Percentiles rank a stretch among this genome's conserved stretches.
Conservation (phyloP, 2,888 invertebrate genomes). For the Dioctria linearis region DNA sequence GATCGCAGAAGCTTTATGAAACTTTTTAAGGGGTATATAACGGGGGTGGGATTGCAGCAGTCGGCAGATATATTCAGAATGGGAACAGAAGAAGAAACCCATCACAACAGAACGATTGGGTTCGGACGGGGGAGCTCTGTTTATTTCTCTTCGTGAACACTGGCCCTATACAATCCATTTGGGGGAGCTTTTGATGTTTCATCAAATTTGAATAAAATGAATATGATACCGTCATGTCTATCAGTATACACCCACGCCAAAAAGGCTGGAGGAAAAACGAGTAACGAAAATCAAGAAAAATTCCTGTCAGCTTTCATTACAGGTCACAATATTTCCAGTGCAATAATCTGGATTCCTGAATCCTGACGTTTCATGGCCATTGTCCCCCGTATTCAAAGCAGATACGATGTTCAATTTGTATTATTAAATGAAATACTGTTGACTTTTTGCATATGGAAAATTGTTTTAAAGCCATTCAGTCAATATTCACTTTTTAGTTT, state of each 20-base stretch:
- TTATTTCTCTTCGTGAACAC: not conserved
- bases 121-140: not conserved
- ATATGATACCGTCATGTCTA: conserved; percentile 41
- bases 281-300: conserved; percentile 34
- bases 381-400: conserved; percentile 16
- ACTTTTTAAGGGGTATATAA: not conserved
- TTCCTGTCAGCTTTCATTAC: conserved; percentile 46
- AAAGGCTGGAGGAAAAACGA: too few relatives aligned
- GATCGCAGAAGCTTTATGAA: conserved; percentile 3
- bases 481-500: conserved; percentile 37
- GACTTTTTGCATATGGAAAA: conserved; percentile 46
- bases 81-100: conserved; percentile 15
- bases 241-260: conserved; percentile 13
- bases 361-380: not conserved
- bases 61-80: conserved; percentile 6
- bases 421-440: conserved; percentile 44
- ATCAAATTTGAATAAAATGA: conserved; percentile 52
- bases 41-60: not conserved
- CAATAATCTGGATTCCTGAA: not conserved
- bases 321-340: conserved; percentile 38
- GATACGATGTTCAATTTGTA: conserved; percentile 32
- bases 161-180: conserved; percentile 31
- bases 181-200: conserved; percentile 47
- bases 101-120: not conserved
- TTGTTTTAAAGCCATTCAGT: conserved; percentile 25